phyloP scores from a whole-genome alignment of 2,113 vertebrate genomes.

The Noturus placidus region DNA sequence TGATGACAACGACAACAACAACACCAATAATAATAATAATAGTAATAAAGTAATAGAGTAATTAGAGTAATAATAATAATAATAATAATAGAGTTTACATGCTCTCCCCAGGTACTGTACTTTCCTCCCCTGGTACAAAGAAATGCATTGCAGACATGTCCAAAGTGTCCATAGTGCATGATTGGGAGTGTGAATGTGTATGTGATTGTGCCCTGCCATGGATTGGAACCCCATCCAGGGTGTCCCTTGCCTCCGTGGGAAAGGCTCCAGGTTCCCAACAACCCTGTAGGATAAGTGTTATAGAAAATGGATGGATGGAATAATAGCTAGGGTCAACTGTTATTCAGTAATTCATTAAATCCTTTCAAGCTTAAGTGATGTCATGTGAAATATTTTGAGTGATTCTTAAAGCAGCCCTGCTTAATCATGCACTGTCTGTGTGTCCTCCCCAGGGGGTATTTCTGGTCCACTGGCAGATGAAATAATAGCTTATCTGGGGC shows the following conservation, averaged over 20 bases:
- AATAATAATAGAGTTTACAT: neutral
- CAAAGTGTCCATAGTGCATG: too few species aligned
- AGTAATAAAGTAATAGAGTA: too few species aligned
- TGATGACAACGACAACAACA: neutral
- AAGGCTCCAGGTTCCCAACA: too few species aligned
- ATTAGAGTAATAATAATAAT: neutral
- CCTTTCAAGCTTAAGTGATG: neutral
- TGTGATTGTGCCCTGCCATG: too few species aligned
- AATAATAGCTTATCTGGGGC: constrained; percentile 43
- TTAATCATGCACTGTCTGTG: constrained; percentile 15
- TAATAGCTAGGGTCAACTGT: neutral
- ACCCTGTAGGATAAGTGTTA: too few species aligned
- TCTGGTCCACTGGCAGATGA: constrained; percentile 23
- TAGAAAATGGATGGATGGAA: neutral
- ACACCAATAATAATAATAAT: neutral
- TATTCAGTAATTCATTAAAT: neutral
- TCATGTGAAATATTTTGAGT: constrained; percentile 32
- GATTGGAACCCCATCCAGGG: too few species aligned
- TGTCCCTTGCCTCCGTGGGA: too few species aligned
- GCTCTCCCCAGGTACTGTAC: too few species aligned
- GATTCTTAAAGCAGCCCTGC: constrained; percentile 19
- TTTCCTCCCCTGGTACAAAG: too few species aligned
- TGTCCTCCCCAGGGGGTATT: constrained; percentile 32
- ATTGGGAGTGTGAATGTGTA: too few species aligned
- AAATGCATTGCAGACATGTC: too few species aligned